Evolutionary conservation across 2,113 vertebrate genomes (phyloP).

Genomic region (Taxidea taxus): DNA sequence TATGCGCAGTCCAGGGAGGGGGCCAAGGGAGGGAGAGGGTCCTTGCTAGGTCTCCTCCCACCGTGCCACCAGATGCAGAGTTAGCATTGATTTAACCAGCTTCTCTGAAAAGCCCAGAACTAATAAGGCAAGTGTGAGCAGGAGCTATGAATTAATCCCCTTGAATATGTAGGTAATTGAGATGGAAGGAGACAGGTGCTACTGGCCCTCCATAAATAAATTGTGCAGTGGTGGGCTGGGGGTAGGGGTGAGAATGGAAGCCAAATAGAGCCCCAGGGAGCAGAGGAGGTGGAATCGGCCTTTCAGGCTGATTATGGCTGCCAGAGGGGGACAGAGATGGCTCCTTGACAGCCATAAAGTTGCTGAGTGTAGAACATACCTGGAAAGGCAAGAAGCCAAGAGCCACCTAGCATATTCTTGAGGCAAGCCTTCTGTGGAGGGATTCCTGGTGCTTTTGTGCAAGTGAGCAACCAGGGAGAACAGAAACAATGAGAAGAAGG

Average conservation of each 20-base stretch:
- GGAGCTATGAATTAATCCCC: neutral
- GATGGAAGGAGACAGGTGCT: conserved; percentile 31
- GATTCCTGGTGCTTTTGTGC: no score
- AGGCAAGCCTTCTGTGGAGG: neutral
- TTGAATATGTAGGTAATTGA: conserved; percentile 27
- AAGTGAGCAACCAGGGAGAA: neutral
- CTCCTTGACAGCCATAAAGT: neutral
- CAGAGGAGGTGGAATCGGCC: neutral
- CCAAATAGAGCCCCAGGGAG: neutral
- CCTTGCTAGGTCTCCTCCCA: neutral
- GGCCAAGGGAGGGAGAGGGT: neutral
- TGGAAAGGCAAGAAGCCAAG: neutral
- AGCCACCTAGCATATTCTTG: neutral
- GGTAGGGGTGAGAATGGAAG: neutral
- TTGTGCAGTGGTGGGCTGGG: neutral
- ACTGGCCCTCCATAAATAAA: conserved; percentile 22
- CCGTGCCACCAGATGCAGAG: neutral
- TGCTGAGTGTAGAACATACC: neutral
- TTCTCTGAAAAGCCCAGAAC: neutral
- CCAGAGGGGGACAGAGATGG: neutral
- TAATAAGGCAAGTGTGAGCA: neutral
- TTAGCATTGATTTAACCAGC: accelerated
- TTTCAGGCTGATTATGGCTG: neutral
- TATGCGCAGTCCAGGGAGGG: neutral
- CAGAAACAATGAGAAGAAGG: neutral